These are phyloP conservation scores for Hirtodrosophila alboralis DNA, from an alignment of 2,888 invertebrate genomes.

Conservation along the genomic window DNA sequence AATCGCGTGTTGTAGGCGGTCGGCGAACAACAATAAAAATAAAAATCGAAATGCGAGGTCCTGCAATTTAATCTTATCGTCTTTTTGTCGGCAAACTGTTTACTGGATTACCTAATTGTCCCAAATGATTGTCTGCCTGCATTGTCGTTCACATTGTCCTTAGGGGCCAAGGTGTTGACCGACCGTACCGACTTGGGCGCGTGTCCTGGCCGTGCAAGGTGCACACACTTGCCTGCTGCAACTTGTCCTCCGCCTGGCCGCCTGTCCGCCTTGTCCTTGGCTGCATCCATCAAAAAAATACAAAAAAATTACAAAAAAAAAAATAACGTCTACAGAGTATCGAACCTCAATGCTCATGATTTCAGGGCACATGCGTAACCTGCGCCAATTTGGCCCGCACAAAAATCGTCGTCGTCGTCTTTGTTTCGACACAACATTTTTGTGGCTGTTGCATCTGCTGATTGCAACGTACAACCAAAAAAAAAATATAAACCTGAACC, in stretches of 20 bases:
- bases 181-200: conserved; percentile 36
- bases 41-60: conserved; percentile 34
- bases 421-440: conserved; percentile 37
- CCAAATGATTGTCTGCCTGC: conserved; percentile 33
- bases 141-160: conserved; percentile 15
- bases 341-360: conserved; percentile 59
- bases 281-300: conserved; percentile 66
- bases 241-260: conserved; percentile 31
- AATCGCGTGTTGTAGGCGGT: conserved; percentile 64
- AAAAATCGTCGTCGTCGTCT: conserved; percentile 38
- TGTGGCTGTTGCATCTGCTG: conserved; percentile 75
- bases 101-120: conserved; percentile 65
- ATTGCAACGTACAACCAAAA: conserved; percentile 52
- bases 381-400: conserved; percentile 74
- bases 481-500: conserved; percentile 49
- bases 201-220: conserved; percentile 63
- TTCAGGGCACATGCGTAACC: conserved; percentile 72
- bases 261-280: conserved; percentile 25
- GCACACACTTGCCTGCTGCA: conserved; percentile 64
- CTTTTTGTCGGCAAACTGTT: conserved; percentile 69
- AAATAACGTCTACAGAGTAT: conserved; percentile 42
- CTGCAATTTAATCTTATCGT: conserved; percentile 62
- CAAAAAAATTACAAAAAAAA: too few species aligned
- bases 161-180: conserved; percentile 24
- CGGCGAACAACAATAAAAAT: conserved; percentile 44